phyloP scores from a whole-genome alignment of 2,888 invertebrate genomes.

The Julus scandinavius region DNA sequence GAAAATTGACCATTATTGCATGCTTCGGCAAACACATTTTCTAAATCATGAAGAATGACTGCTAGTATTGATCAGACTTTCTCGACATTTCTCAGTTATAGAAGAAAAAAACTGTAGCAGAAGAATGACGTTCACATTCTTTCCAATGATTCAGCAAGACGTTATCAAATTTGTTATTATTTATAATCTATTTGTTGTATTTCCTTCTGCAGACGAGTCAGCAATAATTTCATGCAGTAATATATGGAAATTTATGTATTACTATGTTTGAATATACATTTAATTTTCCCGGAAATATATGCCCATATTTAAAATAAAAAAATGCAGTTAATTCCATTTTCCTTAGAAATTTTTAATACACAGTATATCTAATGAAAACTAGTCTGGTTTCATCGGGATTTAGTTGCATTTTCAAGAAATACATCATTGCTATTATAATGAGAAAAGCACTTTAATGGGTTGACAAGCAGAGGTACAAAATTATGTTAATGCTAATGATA shows the following conservation, averaged over 20 bases:
- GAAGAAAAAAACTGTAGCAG: background rate
- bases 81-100: background rate
- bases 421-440: too few species aligned
- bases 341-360: background rate
- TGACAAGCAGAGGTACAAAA: too few species aligned
- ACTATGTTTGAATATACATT: background rate
- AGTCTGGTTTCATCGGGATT: too few species aligned
- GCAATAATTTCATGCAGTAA: background rate
- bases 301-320: background rate
- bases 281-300: background rate
- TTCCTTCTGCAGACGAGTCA: background rate
- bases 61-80: background rate
- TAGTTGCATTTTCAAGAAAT: too few species aligned
- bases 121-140: background rate
- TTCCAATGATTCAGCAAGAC: background rate
- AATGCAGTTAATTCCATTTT: background rate
- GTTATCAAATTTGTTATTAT: background rate
- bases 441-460: too few species aligned
- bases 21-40: background rate
- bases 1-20: background rate
- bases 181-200: background rate
- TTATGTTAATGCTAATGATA: too few species aligned
- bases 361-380: too few species aligned
- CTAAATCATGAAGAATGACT: background rate
- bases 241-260: background rate